Conservation (phyloP, 1,140 invertebrate genomes). For the Drosophila parvula region DNA sequence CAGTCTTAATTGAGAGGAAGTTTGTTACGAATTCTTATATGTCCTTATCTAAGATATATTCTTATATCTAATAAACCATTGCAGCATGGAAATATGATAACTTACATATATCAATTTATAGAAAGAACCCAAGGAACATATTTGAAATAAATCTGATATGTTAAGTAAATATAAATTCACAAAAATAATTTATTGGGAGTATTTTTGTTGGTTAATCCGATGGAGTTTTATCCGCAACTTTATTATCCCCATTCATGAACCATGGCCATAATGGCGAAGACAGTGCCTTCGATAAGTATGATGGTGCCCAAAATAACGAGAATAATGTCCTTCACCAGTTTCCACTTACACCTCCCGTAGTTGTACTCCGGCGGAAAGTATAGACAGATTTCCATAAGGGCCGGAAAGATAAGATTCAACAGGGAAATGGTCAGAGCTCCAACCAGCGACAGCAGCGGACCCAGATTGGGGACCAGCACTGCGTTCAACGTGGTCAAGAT, state of each 20-base stretch:
- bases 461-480: slow-evolving; percentile 50
- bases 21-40: not conserved
- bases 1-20: not conserved
- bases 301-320: slow-evolving; percentile 30
- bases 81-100: no score
- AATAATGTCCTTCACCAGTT: slow-evolving; percentile 35
- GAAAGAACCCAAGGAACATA: no score
- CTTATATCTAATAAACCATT: not conserved
- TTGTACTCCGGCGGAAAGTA: slow-evolving; percentile 31
- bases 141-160: no score
- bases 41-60: no score
- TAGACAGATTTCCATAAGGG: slow-evolving; percentile 47
- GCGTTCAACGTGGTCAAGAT: slow-evolving; percentile 28
- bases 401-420: slow-evolving; percentile 55
- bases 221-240: no score
- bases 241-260: not conserved
- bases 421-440: slow-evolving; percentile 56
- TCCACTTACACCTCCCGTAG: slow-evolving; percentile 48
- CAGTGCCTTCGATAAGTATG: slow-evolving; percentile 31
- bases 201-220: no score
- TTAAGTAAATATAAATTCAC: no score
- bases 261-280: slow-evolving; percentile 21
- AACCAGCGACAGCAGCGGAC: slow-evolving; percentile 48
- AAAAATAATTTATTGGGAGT: no score
- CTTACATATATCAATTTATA: no score